Conservation (phyloP, 2,888 invertebrate genomes). For the Nemoura dubitans region DNA sequence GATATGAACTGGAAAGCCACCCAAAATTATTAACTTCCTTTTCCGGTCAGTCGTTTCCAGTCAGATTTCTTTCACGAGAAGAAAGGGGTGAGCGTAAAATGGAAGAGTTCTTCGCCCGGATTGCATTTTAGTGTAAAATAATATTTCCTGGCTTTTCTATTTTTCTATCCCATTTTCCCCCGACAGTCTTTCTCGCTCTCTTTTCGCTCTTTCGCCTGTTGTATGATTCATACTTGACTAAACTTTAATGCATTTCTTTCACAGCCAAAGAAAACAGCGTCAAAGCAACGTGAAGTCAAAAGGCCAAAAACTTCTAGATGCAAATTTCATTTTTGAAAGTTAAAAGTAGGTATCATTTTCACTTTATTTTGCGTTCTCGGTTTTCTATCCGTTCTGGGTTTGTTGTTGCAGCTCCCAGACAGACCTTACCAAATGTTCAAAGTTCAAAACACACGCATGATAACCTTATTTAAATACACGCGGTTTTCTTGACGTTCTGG, state of each 20-base stretch:
- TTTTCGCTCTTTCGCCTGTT: constrained; percentile 29
- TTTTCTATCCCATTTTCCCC: background rate
- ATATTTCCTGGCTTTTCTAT: constrained; percentile 7
- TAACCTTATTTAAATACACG: too few species aligned
- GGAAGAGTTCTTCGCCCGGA: background rate
- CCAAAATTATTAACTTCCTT: constrained; percentile 39
- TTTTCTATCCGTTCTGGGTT: background rate
- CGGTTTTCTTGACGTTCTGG: too few species aligned
- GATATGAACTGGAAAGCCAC: constrained; percentile 25
- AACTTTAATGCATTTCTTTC: constrained; percentile 38
- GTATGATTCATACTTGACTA: constrained; percentile 36
- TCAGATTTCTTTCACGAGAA: background rate
- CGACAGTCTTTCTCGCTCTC: constrained; percentile 9
- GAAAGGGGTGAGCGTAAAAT: constrained; percentile 22
- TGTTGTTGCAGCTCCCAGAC: background rate
- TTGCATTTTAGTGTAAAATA: constrained; percentile 30
- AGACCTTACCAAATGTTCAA: too few species aligned
- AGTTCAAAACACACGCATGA: too few species aligned
- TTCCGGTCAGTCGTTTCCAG: constrained; percentile 37
- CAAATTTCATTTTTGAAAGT: constrained; percentile 37
- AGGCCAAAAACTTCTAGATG: constrained; percentile 36
- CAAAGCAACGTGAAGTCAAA: constrained; percentile 37
- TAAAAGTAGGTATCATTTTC: constrained; percentile 35
- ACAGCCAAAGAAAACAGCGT: constrained; percentile 38
- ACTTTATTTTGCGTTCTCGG: constrained; percentile 31